phyloP scores from a whole-genome alignment of 2,888 invertebrate species.

The Scaptomyza reducta region DNA sequence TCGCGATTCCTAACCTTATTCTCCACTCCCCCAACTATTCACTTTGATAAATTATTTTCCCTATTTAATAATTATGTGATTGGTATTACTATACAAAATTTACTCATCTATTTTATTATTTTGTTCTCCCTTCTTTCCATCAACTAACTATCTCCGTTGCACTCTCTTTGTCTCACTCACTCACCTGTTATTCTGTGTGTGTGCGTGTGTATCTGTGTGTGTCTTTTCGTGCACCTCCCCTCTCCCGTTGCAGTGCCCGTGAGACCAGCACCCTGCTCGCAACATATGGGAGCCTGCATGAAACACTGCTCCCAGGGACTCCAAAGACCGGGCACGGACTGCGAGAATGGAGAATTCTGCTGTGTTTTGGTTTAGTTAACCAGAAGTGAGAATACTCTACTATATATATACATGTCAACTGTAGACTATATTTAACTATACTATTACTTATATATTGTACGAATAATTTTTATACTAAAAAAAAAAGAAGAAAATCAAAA shows the following conservation, averaged over 20 bases:
- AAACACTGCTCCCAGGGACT: slow-evolving; percentile 71
- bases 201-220: slow-evolving; percentile 4
- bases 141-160: slow-evolving; percentile 25
- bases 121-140: slow-evolving; percentile 17
- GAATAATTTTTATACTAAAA: slow-evolving; percentile 44
- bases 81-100: slow-evolving; percentile 45
- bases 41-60: slow-evolving; percentile 15
- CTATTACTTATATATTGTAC: slow-evolving; percentile 66
- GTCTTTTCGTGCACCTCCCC: neutral
- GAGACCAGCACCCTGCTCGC: slow-evolving; percentile 80
- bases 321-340: slow-evolving; percentile 80
- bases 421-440: slow-evolving; percentile 67
- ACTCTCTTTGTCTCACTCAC: slow-evolving; percentile 12
- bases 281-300: slow-evolving; percentile 82
- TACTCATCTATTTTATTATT: slow-evolving; percentile 37
- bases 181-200: slow-evolving; percentile 19
- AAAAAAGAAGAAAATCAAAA: neutral
- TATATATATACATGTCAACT: slow-evolving; percentile 34
- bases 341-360: slow-evolving; percentile 79
- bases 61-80: slow-evolving; percentile 34
- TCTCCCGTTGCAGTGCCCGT: slow-evolving; percentile 75
- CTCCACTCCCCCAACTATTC: neutral
- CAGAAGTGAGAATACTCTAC: slow-evolving; percentile 3
- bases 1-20: slow-evolving; percentile 15
- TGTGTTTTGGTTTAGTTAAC: slow-evolving; percentile 76